Evolutionary conservation across 2,113 vertebrate species (phyloP), one percentile per base, ranked within the genome.

Genomic region (Heliornis fulica): DNA sequence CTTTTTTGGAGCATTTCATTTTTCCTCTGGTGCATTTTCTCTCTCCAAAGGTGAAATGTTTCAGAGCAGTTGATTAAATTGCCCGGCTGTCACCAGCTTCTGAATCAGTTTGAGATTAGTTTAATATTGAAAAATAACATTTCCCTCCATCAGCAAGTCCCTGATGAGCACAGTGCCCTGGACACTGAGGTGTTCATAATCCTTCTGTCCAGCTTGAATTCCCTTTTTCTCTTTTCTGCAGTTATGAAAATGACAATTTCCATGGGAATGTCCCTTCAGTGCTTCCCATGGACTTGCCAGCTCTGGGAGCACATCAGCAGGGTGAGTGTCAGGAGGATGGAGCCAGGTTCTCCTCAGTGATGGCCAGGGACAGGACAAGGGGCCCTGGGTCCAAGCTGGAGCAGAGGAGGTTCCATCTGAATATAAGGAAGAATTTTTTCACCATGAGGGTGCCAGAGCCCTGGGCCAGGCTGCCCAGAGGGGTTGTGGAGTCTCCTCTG

Each of bases 41-140:
- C 43, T 48, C 56, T 83, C 31, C 34, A 22, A 90, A 93, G 79
- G 71, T 83, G 90, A 95, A 94, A 80, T 18, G 46, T 90, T 92
- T 91, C 53, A 54, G 91, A 90, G 90, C 38, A 9, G 87, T 53
- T 93, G 91, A 96, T 96, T 93, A 41, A 70, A 85, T 80, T 34
- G 66, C 68, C 21, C 81, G 7, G 3, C 85, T 93, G 85, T 59
- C 87, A 75, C 41, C 4, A 3, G 60, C 10, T 78, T 89, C 80
- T 63, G 91, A 90, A 82, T 91, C 78, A 93, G 32, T 70, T 22
- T 1, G 3, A 91, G 90, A 85, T 80, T 65, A 59, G 59, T 88
- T 94, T 85, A 82, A 65, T 91, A 83, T 54, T 61, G 64, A 90
- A 77, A 96, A 96, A 84, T 57, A 61, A 40, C 59, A 36, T 81